Base-by-base conservation (phyloP, 92 coral and sea anemone genomes). In the Porites lobata region DNA sequence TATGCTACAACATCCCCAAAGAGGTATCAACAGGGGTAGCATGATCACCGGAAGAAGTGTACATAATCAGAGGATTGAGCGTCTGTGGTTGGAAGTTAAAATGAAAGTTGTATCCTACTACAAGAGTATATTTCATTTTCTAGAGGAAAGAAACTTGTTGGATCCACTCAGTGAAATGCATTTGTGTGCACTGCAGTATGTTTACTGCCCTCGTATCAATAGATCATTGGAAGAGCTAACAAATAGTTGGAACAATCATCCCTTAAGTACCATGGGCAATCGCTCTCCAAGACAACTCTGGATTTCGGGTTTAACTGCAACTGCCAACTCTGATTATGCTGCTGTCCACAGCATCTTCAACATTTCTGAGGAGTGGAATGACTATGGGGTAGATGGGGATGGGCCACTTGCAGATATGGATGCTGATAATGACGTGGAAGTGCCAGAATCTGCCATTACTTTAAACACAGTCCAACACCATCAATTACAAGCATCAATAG, bases 1-100 rank as follows among this genome's bases (percentile, higher is more conserved):
- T 65, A 75, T 85, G 50, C 71, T 73, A 26, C 73, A 76, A 59
- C 71, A 76, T 75, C 91, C 87, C 50, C 20, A 72, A 54, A 75
- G 91, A 53, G 87, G 86, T 18, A 32, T 50, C 29, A 88, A 75
- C 84, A 82, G 88, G 69, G 88, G 92, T 2, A 88, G 87, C 83
- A 82, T 88, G 88, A 82, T 88, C 62, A 88, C 92, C 29, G 92
- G 88, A 32, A 82, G 88, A 56, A 76, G 92, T 58, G 92, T 89
- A 6, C 88, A 89, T 65, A 89, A 89, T 65, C 84, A 83, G 56
- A 43, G 84, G 21, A 83, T 89, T 67, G 88, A 83, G 71, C 75
- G 85, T 51, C 75, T 83, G 67, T 89, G 88, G 85, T 68, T 88
- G 83, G 92, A 88, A 65, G 92, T 88, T 21, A 89, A 89, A 75